These are phyloP conservation scores for Eupithecia exiguata DNA, from an alignment of 2,888 invertebrate genomes.

Conservation along the genomic window DNA sequence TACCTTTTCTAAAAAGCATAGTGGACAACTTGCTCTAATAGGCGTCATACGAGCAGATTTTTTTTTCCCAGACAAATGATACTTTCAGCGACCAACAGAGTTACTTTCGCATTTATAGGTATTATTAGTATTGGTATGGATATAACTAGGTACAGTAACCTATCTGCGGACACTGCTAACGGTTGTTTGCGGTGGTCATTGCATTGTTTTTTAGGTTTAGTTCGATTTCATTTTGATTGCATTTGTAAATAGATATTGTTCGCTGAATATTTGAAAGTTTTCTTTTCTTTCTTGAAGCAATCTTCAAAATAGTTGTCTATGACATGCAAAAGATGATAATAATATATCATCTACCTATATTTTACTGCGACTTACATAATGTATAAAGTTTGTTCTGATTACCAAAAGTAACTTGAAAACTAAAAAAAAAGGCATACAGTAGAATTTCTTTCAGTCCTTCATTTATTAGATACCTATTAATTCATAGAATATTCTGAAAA, in stretches of 20 bases:
- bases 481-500: too few relatives aligned
- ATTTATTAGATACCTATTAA: too few relatives aligned
- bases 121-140: background rate
- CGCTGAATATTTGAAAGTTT: background rate
- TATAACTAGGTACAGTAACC: background rate
- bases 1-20: too few relatives aligned
- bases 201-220: background rate
- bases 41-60: too few relatives aligned
- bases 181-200: conserved; percentile 8
- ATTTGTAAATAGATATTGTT: conserved; percentile 9
- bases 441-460: too few relatives aligned
- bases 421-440: too few relatives aligned
- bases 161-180: background rate
- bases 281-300: background rate
- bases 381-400: background rate
- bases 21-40: too few relatives aligned
- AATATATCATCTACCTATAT: too few relatives aligned
- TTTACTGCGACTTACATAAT: background rate
- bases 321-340: background rate
- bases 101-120: background rate
- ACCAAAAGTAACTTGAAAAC: too few relatives aligned
- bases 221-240: background rate
- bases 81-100: background rate
- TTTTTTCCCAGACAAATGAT: too few relatives aligned
- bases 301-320: background rate